phyloP scores from a whole-genome alignment of 2,888 invertebrate species.

The Stenotaenia linearis region DNA sequence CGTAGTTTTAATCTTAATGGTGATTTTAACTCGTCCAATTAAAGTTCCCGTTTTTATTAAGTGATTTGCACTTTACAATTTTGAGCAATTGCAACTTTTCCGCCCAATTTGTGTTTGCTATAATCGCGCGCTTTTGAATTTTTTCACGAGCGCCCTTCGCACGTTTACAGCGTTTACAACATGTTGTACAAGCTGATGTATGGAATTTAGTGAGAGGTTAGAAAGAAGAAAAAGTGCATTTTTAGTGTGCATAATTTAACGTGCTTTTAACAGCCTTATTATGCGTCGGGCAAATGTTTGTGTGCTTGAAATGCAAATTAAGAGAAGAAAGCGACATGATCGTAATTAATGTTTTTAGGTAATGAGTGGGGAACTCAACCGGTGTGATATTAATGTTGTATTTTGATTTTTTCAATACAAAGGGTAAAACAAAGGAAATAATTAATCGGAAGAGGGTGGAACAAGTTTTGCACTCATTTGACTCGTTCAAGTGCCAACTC shows the following conservation, averaged over 20 bases:
- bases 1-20: not conserved
- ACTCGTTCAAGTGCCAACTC: slow-evolving; percentile 18
- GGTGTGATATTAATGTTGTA: not conserved
- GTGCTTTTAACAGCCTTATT: not conserved
- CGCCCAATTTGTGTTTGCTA: not conserved
- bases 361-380: not conserved
- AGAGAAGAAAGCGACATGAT: not conserved
- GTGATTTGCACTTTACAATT: slow-evolving; percentile 21
- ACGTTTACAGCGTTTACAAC: not conserved
- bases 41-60: not conserved
- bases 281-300: not conserved
- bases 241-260: not conserved
- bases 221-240: not conserved
- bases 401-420: no score
- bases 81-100: not conserved
- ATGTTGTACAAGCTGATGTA: not conserved
- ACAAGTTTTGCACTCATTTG: slow-evolving; percentile 21
- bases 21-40: slow-evolving; percentile 17
- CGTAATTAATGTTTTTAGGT: not conserved
- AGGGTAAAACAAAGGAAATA: not conserved
- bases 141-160: not conserved
- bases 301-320: not conserved
- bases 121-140: not conserved
- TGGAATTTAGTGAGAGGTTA: not conserved
- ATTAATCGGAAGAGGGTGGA: slow-evolving; percentile 21